Evolutionary conservation across 2,113 vertebrate species (phyloP), one percentile per base, ranked within the genome.

Genomic region (Dicaeum eximium): DNA sequence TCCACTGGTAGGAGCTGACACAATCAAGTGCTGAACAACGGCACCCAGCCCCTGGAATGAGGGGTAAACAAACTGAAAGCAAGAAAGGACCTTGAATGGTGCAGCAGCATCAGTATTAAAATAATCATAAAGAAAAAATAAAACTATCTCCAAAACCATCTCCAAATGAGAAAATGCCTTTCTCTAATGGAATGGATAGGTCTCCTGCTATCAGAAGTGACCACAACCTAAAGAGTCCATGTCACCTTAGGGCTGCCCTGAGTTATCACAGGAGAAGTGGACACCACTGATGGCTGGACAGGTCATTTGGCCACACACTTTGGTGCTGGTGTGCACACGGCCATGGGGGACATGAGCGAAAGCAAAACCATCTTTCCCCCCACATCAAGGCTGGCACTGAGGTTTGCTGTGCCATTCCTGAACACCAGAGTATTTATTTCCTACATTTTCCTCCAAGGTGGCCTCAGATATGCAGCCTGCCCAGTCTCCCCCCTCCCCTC

Each of bases 311-410:
- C 16, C 44, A 40, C 9, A 7, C 0, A 3, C 14, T 45, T 56
- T 7, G 13, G 25, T 65, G 50, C 35, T 75, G 37, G 6, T 51
- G 33, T 15, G 7, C 40, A 37, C 0, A 0, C n/a, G 35, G 56
- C 50, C 30, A 31, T 1, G 25, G 60, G 5, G 11, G 23, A 83
- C 23, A 31, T 22, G 11, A 56, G 20, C 37, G 17, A 77, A 45
- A 60, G 35, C 23, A 88, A 69, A 85, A 54, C 42, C 25, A 20
- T 35, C 30, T 81, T 81, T 37, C 13, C 19, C 42, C 10, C 37
- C 14, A 19, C 7, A 9, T 27, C 64, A n/a, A 38, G 51, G 18
- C 66, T 69, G 44, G 66, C 56, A 31, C 18, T 6, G 18, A 79
- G n/a, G 53, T 44, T 38, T 57, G 24, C 66, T 62, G 21, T 37